Base-by-base conservation (phyloP, 2,888 invertebrate genomes). In the Sceliomorpha sp. region DNA sequence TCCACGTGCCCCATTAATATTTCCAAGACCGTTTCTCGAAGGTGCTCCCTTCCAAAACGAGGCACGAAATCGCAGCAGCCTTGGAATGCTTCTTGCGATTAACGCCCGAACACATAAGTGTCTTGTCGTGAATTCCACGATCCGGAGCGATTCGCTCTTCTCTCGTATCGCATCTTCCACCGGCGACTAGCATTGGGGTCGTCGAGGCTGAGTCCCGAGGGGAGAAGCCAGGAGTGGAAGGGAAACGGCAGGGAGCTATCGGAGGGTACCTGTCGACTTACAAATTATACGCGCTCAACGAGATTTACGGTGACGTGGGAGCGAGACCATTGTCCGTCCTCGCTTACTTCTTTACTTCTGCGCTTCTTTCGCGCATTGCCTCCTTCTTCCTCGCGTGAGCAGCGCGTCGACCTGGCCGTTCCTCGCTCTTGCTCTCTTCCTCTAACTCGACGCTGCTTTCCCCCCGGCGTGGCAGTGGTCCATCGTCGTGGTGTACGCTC, bases 281-380 rank as follows among this genome's bases (percentile, higher is more conserved):
- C 87, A 87, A 87, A 87, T 87, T 87, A 87, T 87, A 86, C 86
- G 85, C 87, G 84, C 83, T 86, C 83, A 80, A 81, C 84, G 85
- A 87, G 87, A 87, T 87, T 87, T 87, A 87, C 87, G 86, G 86
- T 87, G 87, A 86, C 86, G 87, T 82, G 81, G 76, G 78, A 85
- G 86, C 84, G 85, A 85, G 85, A 86, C 85, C 85, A 86, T 87
- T 87, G 86, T 87, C 85, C 85, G 81, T 83, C 85, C 84, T 82
- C 82, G 82, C 82, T 85, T 80, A 74, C 74, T 76, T 79, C 77
- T 77, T 76, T 75, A 74, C 75, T 77, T 70, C 74, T 74, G 67
- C 72, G 75, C 80, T 78, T 80, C 79, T 77, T 76, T 78, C 70
- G 71, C 77, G 76, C 75, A 72, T 70, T 72, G 70, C 69, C 76